These are phyloP conservation scores for Penaeus chinensis DNA, from an alignment of 1,140 invertebrate species.

Conservation along the genomic window DNA sequence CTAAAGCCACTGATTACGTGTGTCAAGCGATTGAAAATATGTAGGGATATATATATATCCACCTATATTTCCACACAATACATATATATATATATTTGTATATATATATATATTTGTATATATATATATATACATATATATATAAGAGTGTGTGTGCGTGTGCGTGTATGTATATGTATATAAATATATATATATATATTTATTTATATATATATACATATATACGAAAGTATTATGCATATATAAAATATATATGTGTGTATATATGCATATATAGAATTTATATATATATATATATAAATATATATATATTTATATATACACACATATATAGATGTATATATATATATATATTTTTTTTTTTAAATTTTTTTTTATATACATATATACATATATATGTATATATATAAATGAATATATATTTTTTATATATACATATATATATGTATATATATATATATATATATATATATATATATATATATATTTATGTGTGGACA, in stretches of 20 bases:
- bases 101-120: constrained; percentile 23
- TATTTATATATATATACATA: constrained; percentile 28
- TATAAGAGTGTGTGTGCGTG: not conserved
- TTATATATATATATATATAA: constrained; percentile 30
- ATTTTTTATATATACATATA: not conserved
- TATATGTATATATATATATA: constrained; percentile 6
- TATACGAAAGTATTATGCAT: not conserved
- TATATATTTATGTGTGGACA: not conserved
- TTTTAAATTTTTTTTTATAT: no score
- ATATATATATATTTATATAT: constrained; percentile 20
- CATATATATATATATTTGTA: not conserved
- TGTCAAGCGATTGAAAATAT: not conserved
- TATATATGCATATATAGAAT: constrained; percentile 10
- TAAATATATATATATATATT: constrained; percentile 28
- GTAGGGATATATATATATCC: no score
- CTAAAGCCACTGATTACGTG: no score
- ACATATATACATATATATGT: not conserved
- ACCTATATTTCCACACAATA: no score
- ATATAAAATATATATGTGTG: constrained; percentile 6
- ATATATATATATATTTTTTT: constrained; percentile 18
- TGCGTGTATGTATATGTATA: constrained; percentile 20
- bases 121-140: not conserved
- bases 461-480: constrained; percentile 1
- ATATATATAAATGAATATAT: not conserved
- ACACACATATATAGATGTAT: constrained; percentile 6